These are phyloP conservation scores for Drosophila ironensis DNA, from an alignment of 1,140 invertebrate species.

Conservation along the genomic window DNA sequence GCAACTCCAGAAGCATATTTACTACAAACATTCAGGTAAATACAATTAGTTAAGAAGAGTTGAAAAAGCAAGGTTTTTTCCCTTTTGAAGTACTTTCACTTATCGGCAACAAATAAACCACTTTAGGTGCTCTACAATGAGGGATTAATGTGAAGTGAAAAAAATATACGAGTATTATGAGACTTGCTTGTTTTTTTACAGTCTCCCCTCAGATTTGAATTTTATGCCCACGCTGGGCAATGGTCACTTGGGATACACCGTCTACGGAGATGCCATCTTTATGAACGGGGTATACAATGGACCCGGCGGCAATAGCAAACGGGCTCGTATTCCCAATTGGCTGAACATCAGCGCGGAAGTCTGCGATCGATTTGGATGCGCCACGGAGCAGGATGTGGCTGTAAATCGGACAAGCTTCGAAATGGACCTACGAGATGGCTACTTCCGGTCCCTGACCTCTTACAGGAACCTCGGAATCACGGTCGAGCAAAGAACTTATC, in stretches of 20 bases:
- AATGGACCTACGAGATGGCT: conserved; percentile 60
- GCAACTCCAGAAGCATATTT: conserved; percentile 12
- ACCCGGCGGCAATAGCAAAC: conserved; percentile 82
- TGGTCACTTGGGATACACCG: conserved; percentile 84
- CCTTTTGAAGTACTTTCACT: too few relatives aligned
- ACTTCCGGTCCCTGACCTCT: conserved; percentile 38
- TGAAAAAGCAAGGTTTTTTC: too few relatives aligned
- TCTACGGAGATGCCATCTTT: conserved; percentile 84
- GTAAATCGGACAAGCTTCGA: conserved; percentile 81
- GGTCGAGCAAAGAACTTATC: conserved; percentile 83
- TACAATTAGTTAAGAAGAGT: neutral
- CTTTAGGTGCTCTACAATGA: too few relatives aligned
- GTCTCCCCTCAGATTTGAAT: conserved; percentile 83
- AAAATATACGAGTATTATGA: too few relatives aligned
- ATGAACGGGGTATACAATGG: conserved; percentile 85
- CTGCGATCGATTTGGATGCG: conserved; percentile 39
- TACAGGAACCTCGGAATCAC: conserved; percentile 32
- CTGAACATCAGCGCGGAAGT: conserved; percentile 81
- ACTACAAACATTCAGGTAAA: conserved; percentile 12
- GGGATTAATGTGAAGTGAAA: too few relatives aligned
- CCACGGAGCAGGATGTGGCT: conserved; percentile 3
- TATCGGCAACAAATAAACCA: too few relatives aligned
- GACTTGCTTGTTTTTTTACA: too few relatives aligned
- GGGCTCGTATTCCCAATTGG: conserved; percentile 84
- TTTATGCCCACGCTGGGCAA: conserved; percentile 85